A percentile compares a stretch with the other conserved stretches of the same genome.
These are phyloP conservation scores for Etheostoma cragini DNA, from an alignment of 2,113 vertebrate species.

Conservation along the genomic window DNA sequence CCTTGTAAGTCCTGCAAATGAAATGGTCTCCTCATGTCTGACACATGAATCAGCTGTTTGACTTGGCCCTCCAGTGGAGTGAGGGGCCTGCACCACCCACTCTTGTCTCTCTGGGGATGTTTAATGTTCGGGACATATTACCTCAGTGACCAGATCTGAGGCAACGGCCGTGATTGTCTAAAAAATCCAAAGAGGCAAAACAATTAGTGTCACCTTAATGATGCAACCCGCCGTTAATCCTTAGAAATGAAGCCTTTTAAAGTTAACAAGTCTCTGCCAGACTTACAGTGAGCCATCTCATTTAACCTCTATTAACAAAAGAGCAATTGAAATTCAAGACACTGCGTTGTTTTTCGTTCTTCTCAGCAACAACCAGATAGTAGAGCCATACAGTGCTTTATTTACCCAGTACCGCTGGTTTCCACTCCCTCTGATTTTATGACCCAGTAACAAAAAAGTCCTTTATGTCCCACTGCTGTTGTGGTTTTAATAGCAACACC, in stretches of 20 bases:
- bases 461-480: conserved; percentile 50
- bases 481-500: conserved; percentile 37
- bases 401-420: conserved; percentile 65
- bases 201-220: conserved; percentile 70
- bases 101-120: conserved; percentile 59
- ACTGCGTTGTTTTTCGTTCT: conserved; percentile 53
- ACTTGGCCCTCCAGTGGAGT: conserved; percentile 38
- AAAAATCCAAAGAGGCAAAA: conserved; percentile 73
- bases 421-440: conserved; percentile 58
- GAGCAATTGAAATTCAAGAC: conserved; percentile 74
- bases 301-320: conserved; percentile 66
- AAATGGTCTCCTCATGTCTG: conserved; percentile 47
- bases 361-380: conserved; percentile 55
- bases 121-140: conserved; percentile 74
- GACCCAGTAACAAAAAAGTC: conserved; percentile 60
- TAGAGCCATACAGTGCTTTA: conserved; percentile 58
- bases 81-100: background rate
- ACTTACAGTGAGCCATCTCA: conserved; percentile 59
- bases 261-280: conserved; percentile 69
- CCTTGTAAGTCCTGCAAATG: conserved; percentile 46
- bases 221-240: conserved; percentile 59
- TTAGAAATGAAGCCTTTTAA: conserved; percentile 50
- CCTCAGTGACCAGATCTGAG: conserved; percentile 84
- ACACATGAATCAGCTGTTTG: conserved; percentile 79
- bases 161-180: conserved; percentile 70